Evolutionary conservation across 2,113 vertebrate species (phyloP).

Genomic region (Ascaphus truei): DNA sequence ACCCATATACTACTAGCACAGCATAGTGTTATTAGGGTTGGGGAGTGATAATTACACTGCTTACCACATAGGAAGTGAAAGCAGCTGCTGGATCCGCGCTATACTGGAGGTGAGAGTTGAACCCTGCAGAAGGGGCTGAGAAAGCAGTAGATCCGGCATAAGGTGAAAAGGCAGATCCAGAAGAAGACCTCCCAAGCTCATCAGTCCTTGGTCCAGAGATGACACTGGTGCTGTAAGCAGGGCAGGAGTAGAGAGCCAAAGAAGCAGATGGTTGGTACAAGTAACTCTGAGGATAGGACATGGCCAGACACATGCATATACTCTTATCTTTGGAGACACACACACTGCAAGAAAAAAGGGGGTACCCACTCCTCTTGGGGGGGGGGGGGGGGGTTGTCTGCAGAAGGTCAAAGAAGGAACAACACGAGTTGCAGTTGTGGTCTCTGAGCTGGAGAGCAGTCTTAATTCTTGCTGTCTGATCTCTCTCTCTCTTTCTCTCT

Average conservation of each 20-base stretch:
- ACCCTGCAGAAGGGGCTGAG: slow-evolving; percentile 87
- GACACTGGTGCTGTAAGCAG: slow-evolving; percentile 94
- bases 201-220: slow-evolving; percentile 95
- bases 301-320: slow-evolving; percentile 80
- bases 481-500: not conserved
- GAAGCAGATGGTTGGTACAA: slow-evolving; percentile 98
- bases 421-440: slow-evolving; percentile 66
- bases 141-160: slow-evolving; percentile 97
- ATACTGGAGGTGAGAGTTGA: slow-evolving; percentile 94
- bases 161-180: slow-evolving; percentile 94
- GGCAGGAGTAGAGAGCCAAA: slow-evolving; percentile 94
- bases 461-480: slow-evolving; percentile 52
- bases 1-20: no score
- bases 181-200: slow-evolving; percentile 95
- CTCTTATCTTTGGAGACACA: slow-evolving; percentile 37
- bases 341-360: not conserved
- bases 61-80: slow-evolving; percentile 97
- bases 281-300: slow-evolving; percentile 99
- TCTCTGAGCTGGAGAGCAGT: slow-evolving; percentile 46
- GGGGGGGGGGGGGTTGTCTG: no score
- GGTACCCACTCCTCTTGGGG: not conserved
- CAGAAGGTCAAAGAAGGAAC: slow-evolving; percentile 48
- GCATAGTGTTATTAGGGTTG: not conserved
- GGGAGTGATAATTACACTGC: slow-evolving; percentile 20
- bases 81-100: slow-evolving; percentile 88